Conservation (phyloP, 2,888 invertebrate species). For the Lasioglossum calceatum region DNA sequence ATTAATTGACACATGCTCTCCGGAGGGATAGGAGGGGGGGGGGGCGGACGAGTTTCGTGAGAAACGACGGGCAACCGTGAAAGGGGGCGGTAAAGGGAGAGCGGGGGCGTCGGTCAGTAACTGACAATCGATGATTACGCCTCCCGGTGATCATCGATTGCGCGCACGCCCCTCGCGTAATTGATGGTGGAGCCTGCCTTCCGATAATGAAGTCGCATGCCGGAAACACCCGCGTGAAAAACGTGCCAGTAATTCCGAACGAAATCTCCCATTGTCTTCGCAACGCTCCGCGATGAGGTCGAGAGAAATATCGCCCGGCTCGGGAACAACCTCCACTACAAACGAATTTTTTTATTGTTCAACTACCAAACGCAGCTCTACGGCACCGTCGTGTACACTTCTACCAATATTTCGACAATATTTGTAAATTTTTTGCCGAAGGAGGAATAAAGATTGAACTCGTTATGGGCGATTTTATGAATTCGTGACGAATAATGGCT, state of each 20-base stretch:
- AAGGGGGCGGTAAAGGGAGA: background rate
- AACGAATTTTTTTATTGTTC: background rate
- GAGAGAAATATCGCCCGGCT: background rate
- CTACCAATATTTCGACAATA: background rate
- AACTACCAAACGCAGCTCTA: no score
- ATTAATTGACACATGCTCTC: slow-evolving; percentile 36
- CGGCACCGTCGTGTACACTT: background rate
- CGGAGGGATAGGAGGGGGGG: background rate
- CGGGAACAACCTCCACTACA: background rate
- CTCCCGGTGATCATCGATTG: slow-evolving; percentile 39
- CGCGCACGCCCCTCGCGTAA: slow-evolving; percentile 29
- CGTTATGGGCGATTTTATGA: background rate
- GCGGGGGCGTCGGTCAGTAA: slow-evolving; percentile 4
- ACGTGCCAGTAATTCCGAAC: slow-evolving; percentile 3
- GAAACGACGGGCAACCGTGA: background rate
- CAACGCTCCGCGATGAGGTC: background rate
- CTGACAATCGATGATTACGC: slow-evolving; percentile 46
- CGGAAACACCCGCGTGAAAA: slow-evolving; percentile 1
- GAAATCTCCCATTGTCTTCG: slow-evolving; percentile 13
- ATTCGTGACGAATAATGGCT: background rate
- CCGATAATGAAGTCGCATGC: slow-evolving; percentile 25
- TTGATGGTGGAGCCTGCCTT: slow-evolving; percentile 22
- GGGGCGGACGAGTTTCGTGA: background rate
- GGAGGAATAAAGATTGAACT: background rate
- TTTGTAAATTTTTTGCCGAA: background rate